phyloP scores from a whole-genome alignment of 2,888 invertebrate species.

The Tuberolachnus salignus region DNA sequence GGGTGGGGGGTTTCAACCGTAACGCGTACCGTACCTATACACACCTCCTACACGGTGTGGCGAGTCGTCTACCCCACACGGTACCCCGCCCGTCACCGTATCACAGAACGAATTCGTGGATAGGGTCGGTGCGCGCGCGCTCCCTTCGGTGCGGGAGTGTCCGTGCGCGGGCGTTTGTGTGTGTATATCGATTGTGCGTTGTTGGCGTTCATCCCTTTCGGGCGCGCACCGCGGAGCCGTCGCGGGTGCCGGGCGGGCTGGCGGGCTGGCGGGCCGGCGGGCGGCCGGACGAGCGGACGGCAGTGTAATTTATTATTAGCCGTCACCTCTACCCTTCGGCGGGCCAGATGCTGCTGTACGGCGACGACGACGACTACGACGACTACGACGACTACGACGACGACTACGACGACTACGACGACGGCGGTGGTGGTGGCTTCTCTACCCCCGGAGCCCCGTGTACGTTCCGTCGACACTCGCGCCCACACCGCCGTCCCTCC shows the following conservation, averaged over 20 bases:
- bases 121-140: conserved; percentile 1
- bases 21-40: too few species aligned
- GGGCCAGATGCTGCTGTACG: conserved; percentile 43
- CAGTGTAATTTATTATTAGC: conserved; percentile 54
- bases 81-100: background rate
- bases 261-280: background rate
- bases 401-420: too few species aligned
- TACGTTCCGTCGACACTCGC: too few species aligned
- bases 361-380: background rate
- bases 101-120: conserved; percentile 4
- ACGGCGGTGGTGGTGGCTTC: background rate
- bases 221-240: background rate
- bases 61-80: too few species aligned
- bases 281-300: background rate
- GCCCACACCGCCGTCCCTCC: too few species aligned
- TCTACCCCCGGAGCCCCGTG: too few species aligned
- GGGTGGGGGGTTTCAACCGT: too few species aligned
- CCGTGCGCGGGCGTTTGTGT: background rate
- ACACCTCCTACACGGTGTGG: too few species aligned
- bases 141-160: background rate
- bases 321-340: conserved; percentile 52
- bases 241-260: background rate
- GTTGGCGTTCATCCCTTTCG: conserved; percentile 52
- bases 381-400: too few species aligned
- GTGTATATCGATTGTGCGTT: conserved; percentile 50